Conservation (phyloP, 2,797 vertebrate species). For the Dendrocincla fuliginosa region DNA sequence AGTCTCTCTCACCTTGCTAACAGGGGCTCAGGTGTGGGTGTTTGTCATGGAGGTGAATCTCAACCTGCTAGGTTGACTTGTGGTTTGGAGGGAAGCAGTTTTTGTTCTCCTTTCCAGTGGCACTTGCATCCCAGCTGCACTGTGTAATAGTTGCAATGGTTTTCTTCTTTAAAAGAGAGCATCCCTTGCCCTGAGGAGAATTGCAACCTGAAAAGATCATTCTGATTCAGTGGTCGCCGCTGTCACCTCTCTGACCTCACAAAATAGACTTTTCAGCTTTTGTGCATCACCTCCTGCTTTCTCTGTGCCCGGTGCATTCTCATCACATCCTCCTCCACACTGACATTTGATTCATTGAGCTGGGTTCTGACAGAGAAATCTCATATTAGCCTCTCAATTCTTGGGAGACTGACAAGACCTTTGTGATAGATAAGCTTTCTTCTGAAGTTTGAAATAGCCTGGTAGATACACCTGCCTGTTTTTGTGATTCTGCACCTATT, state of each 20-base stretch:
- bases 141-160: background rate
- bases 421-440: background rate
- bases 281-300: constrained; percentile 14
- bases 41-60: background rate
- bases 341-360: constrained; percentile 15
- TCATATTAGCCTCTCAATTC: background rate
- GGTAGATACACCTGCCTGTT: background rate
- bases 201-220: background rate
- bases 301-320: background rate
- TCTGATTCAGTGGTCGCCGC: background rate
- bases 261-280: constrained; percentile 44
- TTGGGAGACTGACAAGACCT: background rate
- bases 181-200: constrained; percentile 9
- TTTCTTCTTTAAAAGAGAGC: background rate
- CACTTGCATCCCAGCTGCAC: background rate
- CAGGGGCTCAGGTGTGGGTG: background rate
- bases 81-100: background rate
- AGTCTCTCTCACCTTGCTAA: background rate
- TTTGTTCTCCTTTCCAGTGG: background rate
- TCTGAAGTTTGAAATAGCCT: background rate
- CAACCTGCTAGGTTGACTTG: background rate
- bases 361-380: constrained; percentile 22
- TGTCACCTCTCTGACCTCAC: constrained; percentile 15
- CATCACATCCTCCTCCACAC: background rate
- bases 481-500: background rate